phyloP scores from a whole-genome alignment of 1,140 invertebrate genomes.

The Aethina tumida region DNA sequence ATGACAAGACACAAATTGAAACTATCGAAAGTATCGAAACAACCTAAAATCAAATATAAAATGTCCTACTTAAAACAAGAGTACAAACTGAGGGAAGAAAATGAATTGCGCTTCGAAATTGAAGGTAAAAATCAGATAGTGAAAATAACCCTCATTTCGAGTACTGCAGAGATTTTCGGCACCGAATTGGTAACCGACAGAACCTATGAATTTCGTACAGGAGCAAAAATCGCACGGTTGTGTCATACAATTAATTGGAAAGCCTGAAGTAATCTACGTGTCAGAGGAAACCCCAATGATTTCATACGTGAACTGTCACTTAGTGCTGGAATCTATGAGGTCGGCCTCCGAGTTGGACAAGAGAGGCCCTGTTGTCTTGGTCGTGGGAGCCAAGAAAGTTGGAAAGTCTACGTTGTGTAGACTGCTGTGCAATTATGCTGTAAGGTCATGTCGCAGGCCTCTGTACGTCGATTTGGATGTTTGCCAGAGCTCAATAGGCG shows the following conservation, averaged over 20 bases:
- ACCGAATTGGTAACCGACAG: constrained; percentile 90
- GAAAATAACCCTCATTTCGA: constrained; percentile 70
- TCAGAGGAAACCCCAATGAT: constrained; percentile 94
- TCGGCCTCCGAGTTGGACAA: constrained; percentile 63
- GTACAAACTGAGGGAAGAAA: constrained; percentile 74
- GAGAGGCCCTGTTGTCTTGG: constrained; percentile 72
- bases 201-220: constrained; percentile 77
- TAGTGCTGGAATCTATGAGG: constrained; percentile 81
- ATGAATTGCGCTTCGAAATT: constrained; percentile 86
- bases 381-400: constrained; percentile 90
- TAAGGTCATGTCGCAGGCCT: constrained; percentile 69
- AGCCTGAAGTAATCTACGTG: constrained; percentile 84
- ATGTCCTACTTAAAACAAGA: no score
- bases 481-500: constrained; percentile 84
- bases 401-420: constrained; percentile 89
- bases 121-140: constrained; percentile 79
- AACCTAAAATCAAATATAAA: no score
- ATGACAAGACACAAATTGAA: no score
- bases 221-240: constrained; percentile 94
- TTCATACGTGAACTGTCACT: constrained; percentile 90
- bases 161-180: constrained; percentile 91
- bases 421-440: constrained; percentile 88
- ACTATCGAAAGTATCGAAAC: no score
- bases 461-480: constrained; percentile 94
- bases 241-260: constrained; percentile 67